A percentile compares a stretch with the other conserved stretches of the same genome.
Conservation (phyloP, 1,140 invertebrate species). For the Nasonia giraulti region DNA sequence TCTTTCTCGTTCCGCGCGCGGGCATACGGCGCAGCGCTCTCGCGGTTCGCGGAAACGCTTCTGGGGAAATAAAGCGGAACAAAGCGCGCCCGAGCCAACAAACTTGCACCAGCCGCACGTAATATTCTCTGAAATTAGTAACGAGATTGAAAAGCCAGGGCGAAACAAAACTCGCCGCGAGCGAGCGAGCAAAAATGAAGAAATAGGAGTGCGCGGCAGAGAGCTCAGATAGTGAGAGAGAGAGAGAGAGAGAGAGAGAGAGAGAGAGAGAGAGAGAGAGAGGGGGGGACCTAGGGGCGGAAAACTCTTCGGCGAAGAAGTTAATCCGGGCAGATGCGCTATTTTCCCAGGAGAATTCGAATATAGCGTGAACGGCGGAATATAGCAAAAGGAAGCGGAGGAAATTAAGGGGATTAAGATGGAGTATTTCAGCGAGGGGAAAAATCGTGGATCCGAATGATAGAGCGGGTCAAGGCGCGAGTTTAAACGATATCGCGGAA, state of each 20-base stretch:
- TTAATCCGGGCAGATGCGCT: slow-evolving; percentile 43
- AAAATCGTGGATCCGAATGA: neutral
- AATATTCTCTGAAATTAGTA: slow-evolving; percentile 15
- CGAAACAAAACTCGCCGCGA: neutral
- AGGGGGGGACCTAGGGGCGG: too few relatives aligned
- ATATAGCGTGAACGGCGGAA: neutral
- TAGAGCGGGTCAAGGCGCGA: neutral
- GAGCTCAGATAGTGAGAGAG: too few relatives aligned
- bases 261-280: too few relatives aligned
- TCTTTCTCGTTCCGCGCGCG: neutral
- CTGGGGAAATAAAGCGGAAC: neutral
- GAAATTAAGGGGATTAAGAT: neutral
- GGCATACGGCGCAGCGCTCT: too few relatives aligned
- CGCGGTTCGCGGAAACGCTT: too few relatives aligned
- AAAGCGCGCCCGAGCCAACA: neutral
- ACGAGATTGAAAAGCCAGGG: neutral
- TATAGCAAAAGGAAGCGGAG: neutral
- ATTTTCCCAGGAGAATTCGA: slow-evolving; percentile 56
- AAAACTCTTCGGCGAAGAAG: neutral
- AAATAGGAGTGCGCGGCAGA: neutral
- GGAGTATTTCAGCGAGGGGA: neutral
- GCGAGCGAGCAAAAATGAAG: neutral
- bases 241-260: too few relatives aligned
- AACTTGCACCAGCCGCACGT: neutral
- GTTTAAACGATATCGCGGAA: neutral